Base-by-base conservation (phyloP, 2,797 vertebrate genomes). In the Vireo griseus region DNA sequence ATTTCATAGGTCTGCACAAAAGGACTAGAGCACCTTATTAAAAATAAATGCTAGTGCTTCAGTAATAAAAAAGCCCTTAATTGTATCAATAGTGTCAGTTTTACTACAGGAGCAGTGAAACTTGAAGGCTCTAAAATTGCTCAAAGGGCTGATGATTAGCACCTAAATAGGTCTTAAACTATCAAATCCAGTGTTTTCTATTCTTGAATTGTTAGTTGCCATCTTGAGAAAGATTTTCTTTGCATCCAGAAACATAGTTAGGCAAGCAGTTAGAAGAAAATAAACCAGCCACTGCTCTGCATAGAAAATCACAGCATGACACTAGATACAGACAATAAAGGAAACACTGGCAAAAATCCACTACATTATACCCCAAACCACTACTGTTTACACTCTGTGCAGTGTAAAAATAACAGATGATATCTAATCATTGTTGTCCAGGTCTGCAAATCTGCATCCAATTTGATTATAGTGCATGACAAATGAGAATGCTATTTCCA, bases 391-490 rank as follows among this genome's bases (percentile, higher is more conserved):
- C 29, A 50, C 19, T 80, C 69, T 62, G 0, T 44, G 50, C 58
- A 67, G 55, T 61, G 80, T 58, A 63, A 81, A 74, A 66, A 50
- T 52, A 67, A 57, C 44, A 6, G 39, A 5, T 48, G 28, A 66
- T 37, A 48, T 72, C 86, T 94, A 93, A 90, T 94, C 88, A 68
- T 51, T 47, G 51, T 29, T 74, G 52, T 54, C 61, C 94, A 96
- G 94, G 66, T 86, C 81, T 96, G 80, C 73, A 90, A 75, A 85
- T 91, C 73, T 91, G 84, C 82, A 95, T 73, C 76, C 45, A 79
- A 80, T 90, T 86, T 95, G 54, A 92, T 82, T 90, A 54, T 21
- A 54, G n/a, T 74, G 68, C 86, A 72, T 66, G 55, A 78, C 42
- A 94, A 92, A 94, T 65, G 61, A 73, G 61, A 89, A 91, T 31